Percentiles rank a stretch among this genome's conserved stretches.
Conservation (phyloP, 2,797 vertebrate species). For the Halcyon chelicuti region DNA sequence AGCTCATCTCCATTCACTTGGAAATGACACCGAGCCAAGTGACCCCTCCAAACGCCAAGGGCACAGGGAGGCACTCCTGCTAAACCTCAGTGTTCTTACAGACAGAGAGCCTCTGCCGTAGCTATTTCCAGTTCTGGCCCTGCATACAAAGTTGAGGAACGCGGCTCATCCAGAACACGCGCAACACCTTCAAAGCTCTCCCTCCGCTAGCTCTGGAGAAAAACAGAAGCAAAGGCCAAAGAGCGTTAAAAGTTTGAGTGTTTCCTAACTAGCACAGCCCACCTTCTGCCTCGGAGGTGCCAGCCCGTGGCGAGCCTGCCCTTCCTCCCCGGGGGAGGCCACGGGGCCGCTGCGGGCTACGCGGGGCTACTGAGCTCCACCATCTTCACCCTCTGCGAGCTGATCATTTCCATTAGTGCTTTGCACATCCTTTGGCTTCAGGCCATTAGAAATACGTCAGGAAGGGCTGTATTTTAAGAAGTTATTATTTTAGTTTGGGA, state of each 20-base stretch:
- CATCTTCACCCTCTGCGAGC: background rate
- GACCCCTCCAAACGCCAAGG: background rate
- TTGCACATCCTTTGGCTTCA: background rate
- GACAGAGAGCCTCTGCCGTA: background rate
- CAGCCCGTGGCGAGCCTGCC: accelerated
- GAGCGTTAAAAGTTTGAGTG: background rate
- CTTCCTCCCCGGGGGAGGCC: background rate
- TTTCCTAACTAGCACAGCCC: background rate
- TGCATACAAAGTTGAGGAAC: background rate
- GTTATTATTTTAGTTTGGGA: background rate
- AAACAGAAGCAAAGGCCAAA: background rate
- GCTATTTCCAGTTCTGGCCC: background rate
- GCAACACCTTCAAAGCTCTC: background rate
- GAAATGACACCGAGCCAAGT: background rate
- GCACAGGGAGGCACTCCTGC: background rate
- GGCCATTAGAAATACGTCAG: background rate
- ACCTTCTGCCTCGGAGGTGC: background rate
- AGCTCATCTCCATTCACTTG: background rate
- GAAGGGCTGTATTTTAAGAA: background rate
- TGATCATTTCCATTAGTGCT: background rate
- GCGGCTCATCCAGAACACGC: background rate
- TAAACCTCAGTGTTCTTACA: background rate
- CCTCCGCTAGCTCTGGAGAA: background rate
- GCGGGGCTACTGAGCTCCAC: background rate
- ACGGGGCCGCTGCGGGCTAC: background rate